phyloP scores from a whole-genome alignment of 2,888 invertebrate species.

The Rhamphomyia laevipes region DNA sequence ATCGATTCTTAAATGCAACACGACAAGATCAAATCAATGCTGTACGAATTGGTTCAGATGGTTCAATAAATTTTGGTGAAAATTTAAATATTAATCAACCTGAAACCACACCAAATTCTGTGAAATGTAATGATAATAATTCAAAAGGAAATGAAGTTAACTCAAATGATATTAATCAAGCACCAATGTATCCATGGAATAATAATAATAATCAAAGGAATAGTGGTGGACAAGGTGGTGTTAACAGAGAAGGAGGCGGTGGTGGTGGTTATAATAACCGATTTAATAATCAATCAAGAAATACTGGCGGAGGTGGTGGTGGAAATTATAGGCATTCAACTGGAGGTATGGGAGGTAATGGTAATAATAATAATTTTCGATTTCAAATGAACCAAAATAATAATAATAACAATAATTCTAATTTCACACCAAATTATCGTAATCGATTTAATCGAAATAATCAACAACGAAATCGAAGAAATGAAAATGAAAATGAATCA shows the following conservation, averaged over 20 bases:
- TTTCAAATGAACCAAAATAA: conserved; percentile 1
- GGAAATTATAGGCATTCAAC: conserved; percentile 22
- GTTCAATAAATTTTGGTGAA: conserved; percentile 45
- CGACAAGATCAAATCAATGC: conserved; percentile 44
- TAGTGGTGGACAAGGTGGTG: conserved; percentile 37
- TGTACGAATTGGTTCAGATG: conserved; percentile 40
- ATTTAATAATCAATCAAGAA: conserved; percentile 21
- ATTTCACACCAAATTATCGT: conserved; percentile 1
- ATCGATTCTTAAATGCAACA: conserved; percentile 54
- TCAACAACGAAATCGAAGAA: conserved; percentile 3
- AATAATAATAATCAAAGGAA: conserved; percentile 35
- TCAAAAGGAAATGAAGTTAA: conserved; percentile 3
- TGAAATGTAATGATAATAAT: conserved; percentile 7
- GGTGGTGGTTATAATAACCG: conserved; percentile 25
- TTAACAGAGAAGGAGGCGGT: conserved; percentile 35
- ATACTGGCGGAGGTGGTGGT: conserved; percentile 12
- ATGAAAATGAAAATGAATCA: conserved; percentile 1
- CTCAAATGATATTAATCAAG: conserved; percentile 30
- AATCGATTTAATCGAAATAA: conserved; percentile 3
- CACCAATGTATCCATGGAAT: conserved; percentile 53
- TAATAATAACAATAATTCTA: not conserved
- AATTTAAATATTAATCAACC: not conserved
- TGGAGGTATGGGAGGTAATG: conserved; percentile 9
- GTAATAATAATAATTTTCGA: conserved; percentile 2
- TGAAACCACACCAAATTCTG: not conserved